These are phyloP conservation scores for Eulemur macaco DNA, from an alignment of 2,113 vertebrate genomes.

Conservation along the genomic window DNA sequence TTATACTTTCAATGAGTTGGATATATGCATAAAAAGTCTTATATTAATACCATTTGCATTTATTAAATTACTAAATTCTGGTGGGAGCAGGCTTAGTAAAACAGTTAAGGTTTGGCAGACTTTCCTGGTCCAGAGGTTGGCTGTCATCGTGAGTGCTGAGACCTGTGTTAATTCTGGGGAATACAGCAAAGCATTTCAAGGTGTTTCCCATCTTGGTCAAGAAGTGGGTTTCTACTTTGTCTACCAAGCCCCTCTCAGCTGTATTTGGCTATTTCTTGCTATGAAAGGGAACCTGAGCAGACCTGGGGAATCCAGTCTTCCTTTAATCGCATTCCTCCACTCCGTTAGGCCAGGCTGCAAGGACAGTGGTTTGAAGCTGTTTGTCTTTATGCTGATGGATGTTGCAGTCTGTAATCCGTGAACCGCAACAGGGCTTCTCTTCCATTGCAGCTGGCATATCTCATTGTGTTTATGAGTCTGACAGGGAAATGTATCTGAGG, in stretches of 20 bases:
- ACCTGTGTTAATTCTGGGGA: not conserved
- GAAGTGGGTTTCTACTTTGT: not conserved
- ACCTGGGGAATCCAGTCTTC: not conserved
- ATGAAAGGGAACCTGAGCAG: not conserved
- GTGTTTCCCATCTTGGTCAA: not conserved
- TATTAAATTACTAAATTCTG: not conserved
- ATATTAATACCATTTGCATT: not conserved
- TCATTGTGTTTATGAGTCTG: constrained; percentile 80
- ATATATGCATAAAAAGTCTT: not conserved
- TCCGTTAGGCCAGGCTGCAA: constrained; percentile 3
- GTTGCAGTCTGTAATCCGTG: constrained; percentile 59
- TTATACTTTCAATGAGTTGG: not conserved
- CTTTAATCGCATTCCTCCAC: not conserved
- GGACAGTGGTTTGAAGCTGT: constrained; percentile 41
- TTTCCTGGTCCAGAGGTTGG: not conserved
- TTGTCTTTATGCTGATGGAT: constrained; percentile 76
- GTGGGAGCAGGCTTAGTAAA: not conserved
- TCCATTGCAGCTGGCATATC: constrained; percentile 61
- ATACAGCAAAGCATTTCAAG: not conserved
- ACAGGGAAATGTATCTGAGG: constrained; percentile 78
- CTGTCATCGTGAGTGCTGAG: not conserved
- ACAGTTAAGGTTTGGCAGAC: not conserved
- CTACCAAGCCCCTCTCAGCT: not conserved
- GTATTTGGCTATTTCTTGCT: not conserved
- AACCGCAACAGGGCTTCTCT: constrained; percentile 50